Conservation (phyloP, 2,888 invertebrate genomes). For the Hydrotaea cyrtoneurina region DNA sequence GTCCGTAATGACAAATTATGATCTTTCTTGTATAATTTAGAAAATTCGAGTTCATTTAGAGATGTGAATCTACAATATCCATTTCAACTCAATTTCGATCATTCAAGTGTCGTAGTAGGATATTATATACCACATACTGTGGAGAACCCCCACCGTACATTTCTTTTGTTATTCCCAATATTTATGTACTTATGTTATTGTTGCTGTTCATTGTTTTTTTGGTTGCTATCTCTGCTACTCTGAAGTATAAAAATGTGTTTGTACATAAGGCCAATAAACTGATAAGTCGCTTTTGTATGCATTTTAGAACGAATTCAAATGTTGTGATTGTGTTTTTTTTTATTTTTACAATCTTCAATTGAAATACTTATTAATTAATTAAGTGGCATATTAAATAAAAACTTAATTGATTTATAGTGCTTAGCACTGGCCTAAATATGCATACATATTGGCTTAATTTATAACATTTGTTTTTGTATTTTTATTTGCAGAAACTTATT, state of each 20-base stretch:
- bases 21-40: no score
- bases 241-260: no score
- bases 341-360: constrained; percentile 37
- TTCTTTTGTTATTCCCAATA: no score
- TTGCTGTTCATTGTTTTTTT: no score
- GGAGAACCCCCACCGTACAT: no score
- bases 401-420: constrained; percentile 26
- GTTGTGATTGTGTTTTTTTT: constrained; percentile 19
- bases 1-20: no score
- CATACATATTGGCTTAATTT: constrained; percentile 45
- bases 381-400: constrained; percentile 2
- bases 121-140: no score
- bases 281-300: constrained; percentile 41
- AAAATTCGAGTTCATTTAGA: no score
- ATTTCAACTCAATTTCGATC: no score
- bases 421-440: constrained; percentile 25
- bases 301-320: constrained; percentile 36
- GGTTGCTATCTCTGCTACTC: no score
- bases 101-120: no score
- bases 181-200: neutral
- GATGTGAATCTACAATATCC: no score
- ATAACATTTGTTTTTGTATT: neutral
- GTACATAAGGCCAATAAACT: constrained; percentile 54
- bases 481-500: neutral
- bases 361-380: constrained; percentile 33